Evolutionary conservation across 2,797 vertebrate genomes (phyloP).

Genomic region (Pangasius sanitwongsei): DNA sequence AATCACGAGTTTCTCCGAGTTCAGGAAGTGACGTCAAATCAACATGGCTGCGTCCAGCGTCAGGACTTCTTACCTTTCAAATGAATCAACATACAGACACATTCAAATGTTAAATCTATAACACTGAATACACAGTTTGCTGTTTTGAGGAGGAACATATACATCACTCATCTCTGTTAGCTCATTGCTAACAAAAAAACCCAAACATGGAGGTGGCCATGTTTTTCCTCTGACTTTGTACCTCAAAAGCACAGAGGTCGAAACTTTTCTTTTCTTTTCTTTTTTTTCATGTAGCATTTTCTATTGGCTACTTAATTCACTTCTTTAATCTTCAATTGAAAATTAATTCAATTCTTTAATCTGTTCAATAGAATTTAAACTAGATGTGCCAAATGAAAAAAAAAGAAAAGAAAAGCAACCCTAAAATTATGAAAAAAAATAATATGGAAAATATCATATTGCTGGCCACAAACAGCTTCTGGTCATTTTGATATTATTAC

Average conservation of each 20-base stretch:
- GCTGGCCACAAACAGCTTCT: background rate
- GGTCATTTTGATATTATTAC: background rate
- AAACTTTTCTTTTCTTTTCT: no score
- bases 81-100: background rate
- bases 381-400: no score
- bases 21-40: background rate
- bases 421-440: background rate
- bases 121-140: no score
- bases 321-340: background rate
- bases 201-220: background rate
- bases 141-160: background rate
- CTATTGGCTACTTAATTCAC: background rate
- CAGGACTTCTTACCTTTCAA: background rate
- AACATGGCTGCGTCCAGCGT: background rate
- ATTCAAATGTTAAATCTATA: background rate
- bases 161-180: background rate
- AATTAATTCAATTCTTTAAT: background rate
- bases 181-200: background rate
- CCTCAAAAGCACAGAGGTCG: no score
- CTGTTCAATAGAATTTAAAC: background rate
- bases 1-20: background rate
- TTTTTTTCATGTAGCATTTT: background rate
- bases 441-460: background rate
- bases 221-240: no score
- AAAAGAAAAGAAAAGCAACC: background rate